Percentiles rank a stretch among this genome's conserved stretches.
phyloP scores from a whole-genome alignment of 2,888 invertebrate genomes.

The Oligia strigilis region DNA sequence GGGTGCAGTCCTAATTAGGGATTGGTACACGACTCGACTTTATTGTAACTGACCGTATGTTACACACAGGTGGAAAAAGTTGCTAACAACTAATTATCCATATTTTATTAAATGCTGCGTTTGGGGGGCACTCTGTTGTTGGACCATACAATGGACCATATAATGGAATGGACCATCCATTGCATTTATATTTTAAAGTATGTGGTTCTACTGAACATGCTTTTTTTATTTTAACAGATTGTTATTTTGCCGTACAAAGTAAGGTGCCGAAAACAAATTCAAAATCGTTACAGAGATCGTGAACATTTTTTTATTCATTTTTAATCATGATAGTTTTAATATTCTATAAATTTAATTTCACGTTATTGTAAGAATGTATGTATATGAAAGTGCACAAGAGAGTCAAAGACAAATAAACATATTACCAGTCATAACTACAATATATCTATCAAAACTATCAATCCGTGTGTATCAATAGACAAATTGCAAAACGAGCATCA shows the following conservation, averaged over 20 bases:
- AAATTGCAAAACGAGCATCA: constrained; percentile 82
- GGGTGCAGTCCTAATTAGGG: constrained; percentile 85
- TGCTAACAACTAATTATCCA: background rate
- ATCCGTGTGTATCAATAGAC: constrained; percentile 62
- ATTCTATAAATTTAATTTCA: no score
- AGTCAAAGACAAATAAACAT: no score
- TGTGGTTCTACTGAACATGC: background rate
- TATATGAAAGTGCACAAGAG: no score
- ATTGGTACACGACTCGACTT: constrained; percentile 79
- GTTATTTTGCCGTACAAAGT: background rate
- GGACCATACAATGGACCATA: no score
- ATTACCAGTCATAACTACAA: background rate
- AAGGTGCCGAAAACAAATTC: background rate
- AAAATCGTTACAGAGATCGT: background rate
- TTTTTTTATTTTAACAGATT: background rate
- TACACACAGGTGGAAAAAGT: constrained; percentile 67
- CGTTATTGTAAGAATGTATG: no score
- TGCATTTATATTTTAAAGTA: no score
- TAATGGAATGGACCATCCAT: no score
- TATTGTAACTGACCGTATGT: constrained; percentile 81
- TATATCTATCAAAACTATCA: background rate
- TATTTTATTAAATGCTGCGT: background rate
- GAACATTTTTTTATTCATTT: no score
- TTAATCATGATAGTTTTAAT: no score
- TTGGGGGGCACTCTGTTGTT: no score